These are phyloP conservation scores for Busseola fusca DNA, from an alignment of 2,888 invertebrate species.

Conservation along the genomic window DNA sequence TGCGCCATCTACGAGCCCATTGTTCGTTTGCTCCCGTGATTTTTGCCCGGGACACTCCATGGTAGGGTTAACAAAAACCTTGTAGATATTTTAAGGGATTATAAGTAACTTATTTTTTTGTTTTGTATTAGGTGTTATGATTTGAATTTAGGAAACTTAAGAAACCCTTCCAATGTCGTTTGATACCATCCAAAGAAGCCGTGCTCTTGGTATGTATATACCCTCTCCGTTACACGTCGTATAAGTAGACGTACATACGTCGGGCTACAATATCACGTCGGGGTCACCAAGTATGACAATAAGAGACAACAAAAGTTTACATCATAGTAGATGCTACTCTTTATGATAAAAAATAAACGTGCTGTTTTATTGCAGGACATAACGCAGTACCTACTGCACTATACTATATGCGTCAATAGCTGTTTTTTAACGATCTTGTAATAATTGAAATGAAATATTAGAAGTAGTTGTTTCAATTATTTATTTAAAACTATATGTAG, in stretches of 20 bases:
- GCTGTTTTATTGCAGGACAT: not conserved
- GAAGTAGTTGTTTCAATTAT: not conserved
- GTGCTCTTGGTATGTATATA: too few relatives aligned
- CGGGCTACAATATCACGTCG: too few relatives aligned
- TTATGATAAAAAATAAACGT: not conserved
- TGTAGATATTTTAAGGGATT: slow-evolving; percentile 32
- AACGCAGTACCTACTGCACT: not conserved
- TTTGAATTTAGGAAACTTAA: too few relatives aligned
- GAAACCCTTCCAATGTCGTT: too few relatives aligned
- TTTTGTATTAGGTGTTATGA: not conserved
- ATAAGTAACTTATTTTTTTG: not conserved
- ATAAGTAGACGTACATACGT: too few relatives aligned
- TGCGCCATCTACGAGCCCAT: slow-evolving; percentile 72
- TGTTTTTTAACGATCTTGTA: not conserved
- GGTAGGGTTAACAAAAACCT: slow-evolving; percentile 42
- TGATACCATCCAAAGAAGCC: too few relatives aligned
- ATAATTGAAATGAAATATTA: not conserved
- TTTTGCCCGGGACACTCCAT: slow-evolving; percentile 63
- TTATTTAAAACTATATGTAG: not conserved
- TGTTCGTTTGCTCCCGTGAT: slow-evolving; percentile 73
- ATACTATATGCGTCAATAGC: not conserved
- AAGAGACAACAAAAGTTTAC: too few relatives aligned
- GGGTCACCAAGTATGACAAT: too few relatives aligned
- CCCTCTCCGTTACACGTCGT: too few relatives aligned
- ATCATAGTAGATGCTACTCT: not conserved